Percentiles rank a stretch among this genome's conserved stretches.
Evolutionary conservation across 1,140 invertebrate species (phyloP).

Genomic region (Drosophila burlai): DNA sequence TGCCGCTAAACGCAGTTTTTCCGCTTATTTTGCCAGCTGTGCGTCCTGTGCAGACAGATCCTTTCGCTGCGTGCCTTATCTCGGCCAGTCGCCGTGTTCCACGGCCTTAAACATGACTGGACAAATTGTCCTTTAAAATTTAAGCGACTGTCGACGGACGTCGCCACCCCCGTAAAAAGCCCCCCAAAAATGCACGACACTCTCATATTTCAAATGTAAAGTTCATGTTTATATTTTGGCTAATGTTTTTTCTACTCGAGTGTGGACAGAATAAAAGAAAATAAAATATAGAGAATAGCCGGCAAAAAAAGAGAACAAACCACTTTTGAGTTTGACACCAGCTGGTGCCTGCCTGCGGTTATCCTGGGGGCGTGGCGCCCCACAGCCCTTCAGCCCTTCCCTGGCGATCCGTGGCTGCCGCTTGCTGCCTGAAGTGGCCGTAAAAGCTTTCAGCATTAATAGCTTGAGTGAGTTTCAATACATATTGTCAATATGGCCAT

Average conservation of each 20-base stretch:
- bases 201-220: conserved; percentile 75
- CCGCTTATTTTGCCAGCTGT: conserved; percentile 71
- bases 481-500: conserved; percentile 83
- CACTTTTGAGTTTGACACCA: conserved; percentile 84
- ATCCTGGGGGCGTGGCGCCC: conserved; percentile 20
- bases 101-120: conserved; percentile 46
- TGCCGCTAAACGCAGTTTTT: conserved; percentile 75
- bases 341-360: conserved; percentile 79
- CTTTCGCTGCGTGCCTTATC: conserved; percentile 77
- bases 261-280: conserved; percentile 32
- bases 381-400: conserved; percentile 3
- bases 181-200: conserved; percentile 32
- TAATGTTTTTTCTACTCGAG: conserved; percentile 74
- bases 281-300: conserved; percentile 28
- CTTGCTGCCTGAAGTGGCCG: conserved; percentile 75
- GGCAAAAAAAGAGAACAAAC: conserved; percentile 68
- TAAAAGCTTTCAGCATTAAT: conserved; percentile 83
- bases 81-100: conserved; percentile 60
- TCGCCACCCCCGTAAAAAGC: background rate
- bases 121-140: conserved; percentile 55
- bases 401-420: conserved; percentile 15
- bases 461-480: conserved; percentile 83
- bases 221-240: conserved; percentile 84
- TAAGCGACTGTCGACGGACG: conserved; percentile 13
- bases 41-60: conserved; percentile 69